Evolutionary conservation across 2,888 invertebrate genomes (phyloP).

Genomic region (Clistopyga incitator): DNA sequence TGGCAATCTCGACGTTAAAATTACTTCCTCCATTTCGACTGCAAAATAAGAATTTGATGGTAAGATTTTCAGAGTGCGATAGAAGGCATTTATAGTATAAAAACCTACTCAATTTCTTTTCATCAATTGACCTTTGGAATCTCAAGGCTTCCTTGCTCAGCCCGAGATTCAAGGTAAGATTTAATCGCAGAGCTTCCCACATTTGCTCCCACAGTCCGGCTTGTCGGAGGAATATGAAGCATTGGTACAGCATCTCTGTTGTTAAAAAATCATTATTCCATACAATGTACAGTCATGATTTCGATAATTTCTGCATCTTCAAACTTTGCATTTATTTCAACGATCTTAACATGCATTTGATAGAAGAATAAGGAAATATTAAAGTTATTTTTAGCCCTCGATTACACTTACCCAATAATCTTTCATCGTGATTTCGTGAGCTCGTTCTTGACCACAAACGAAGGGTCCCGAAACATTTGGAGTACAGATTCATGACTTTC

Average conservation of each 20-base stretch:
- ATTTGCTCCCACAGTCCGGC: slow-evolving; percentile 91
- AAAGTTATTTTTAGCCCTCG: background rate
- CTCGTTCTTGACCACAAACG: slow-evolving; percentile 80
- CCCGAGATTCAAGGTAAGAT: slow-evolving; percentile 88
- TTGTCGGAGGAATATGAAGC: slow-evolving; percentile 88
- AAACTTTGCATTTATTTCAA: background rate
- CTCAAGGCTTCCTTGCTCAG: slow-evolving; percentile 73
- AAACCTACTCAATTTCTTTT: slow-evolving; percentile 84
- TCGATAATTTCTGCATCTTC: background rate
- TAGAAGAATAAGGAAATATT: too few species aligned
- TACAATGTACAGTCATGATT: background rate
- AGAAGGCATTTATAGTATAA: background rate
- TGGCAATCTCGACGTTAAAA: slow-evolving; percentile 88
- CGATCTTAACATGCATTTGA: background rate
- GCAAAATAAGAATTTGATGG: slow-evolving; percentile 22
- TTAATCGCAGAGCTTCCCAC: slow-evolving; percentile 89
- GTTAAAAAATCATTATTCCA: slow-evolving; percentile 28
- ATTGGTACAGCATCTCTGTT: slow-evolving; percentile 85
- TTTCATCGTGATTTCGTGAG: slow-evolving; percentile 75
- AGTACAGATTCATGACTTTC: slow-evolving; percentile 86
- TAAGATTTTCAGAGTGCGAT: background rate
- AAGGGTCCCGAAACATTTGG: slow-evolving; percentile 84
- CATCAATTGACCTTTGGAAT: slow-evolving; percentile 81
- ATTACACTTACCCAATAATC: slow-evolving; percentile 75
- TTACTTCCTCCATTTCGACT: slow-evolving; percentile 87